Evolutionary conservation across 2,888 invertebrate species (phyloP).

Genomic region (Phalangium opilio): DNA sequence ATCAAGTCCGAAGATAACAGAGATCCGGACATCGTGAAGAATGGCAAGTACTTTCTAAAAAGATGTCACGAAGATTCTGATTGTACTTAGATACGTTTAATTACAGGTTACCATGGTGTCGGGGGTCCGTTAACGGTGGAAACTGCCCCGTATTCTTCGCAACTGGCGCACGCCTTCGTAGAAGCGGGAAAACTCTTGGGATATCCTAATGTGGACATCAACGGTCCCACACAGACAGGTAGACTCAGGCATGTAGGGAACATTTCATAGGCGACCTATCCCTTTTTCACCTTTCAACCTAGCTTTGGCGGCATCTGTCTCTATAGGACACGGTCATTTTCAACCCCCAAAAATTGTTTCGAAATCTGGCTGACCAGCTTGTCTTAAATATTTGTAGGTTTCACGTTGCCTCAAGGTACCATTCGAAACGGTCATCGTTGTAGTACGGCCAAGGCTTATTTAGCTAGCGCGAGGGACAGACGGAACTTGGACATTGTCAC

Average conservation of each 20-base stretch:
- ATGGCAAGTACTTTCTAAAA: slow-evolving; percentile 16
- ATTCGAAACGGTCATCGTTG: slow-evolving; percentile 29
- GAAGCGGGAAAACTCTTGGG: slow-evolving; percentile 13
- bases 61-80: too few species aligned
- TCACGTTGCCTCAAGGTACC: slow-evolving; percentile 26
- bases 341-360: too few species aligned
- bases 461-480: slow-evolving; percentile 29
- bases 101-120: slow-evolving; percentile 15
- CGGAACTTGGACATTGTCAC: slow-evolving; percentile 49
- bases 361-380: too few species aligned
- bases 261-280: too few species aligned
- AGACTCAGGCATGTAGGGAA: slow-evolving; percentile 1
- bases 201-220: slow-evolving; percentile 16
- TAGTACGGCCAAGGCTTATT: slow-evolving; percentile 29
- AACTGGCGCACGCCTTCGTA: slow-evolving; percentile 15
- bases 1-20: slow-evolving; percentile 23
- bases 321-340: too few species aligned
- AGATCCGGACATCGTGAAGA: slow-evolving; percentile 19
- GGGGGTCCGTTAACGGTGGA: slow-evolving; percentile 15
- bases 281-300: too few species aligned
- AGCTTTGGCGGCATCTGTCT: too few species aligned
- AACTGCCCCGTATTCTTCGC: slow-evolving; percentile 12
- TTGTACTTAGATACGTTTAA: too few species aligned
- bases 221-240: slow-evolving; percentile 19
- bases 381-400: too few species aligned